Percentiles rank a stretch among this genome's conserved stretches.
phyloP scores from a whole-genome alignment of 2,888 invertebrate species.

The Neoascia interrupta region DNA sequence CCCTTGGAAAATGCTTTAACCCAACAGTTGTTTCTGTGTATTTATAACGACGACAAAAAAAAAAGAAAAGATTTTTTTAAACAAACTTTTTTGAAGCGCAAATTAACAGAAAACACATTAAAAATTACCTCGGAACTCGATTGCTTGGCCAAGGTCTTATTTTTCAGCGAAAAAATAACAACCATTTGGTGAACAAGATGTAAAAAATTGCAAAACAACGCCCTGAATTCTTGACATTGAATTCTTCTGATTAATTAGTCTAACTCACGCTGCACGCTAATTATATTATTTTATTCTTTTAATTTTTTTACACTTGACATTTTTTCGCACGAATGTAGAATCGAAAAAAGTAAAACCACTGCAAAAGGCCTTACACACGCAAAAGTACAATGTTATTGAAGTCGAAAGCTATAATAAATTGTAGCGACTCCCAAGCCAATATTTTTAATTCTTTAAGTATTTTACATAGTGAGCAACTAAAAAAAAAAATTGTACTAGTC shows the following conservation, averaged over 20 bases:
- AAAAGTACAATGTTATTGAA: constrained; percentile 49
- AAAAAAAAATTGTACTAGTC: constrained; percentile 64
- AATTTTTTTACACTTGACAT: constrained; percentile 56
- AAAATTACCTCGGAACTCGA: constrained; percentile 66
- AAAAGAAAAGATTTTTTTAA: background rate
- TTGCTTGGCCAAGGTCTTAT: constrained; percentile 69
- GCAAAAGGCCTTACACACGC: constrained; percentile 56
- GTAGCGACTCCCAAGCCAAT: constrained; percentile 36
- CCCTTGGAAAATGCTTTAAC: constrained; percentile 56
- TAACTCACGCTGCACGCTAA: constrained; percentile 36
- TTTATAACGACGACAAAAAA: constrained; percentile 42
- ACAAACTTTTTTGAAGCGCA: constrained; percentile 42
- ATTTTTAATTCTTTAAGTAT: constrained; percentile 31
- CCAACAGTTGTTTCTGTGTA: constrained; percentile 54
- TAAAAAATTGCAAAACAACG: constrained; percentile 43
- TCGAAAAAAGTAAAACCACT: constrained; percentile 5
- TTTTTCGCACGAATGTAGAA: constrained; percentile 62
- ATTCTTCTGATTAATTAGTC: constrained; percentile 22
- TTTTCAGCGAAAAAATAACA: constrained; percentile 69
- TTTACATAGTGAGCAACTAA: constrained; percentile 52
- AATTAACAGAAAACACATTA: constrained; percentile 63
- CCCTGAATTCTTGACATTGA: constrained; percentile 15
- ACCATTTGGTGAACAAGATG: constrained; percentile 67
- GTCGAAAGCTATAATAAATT: constrained; percentile 17
- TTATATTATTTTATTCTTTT: constrained; percentile 11